These are phyloP conservation scores for Willowsia nigromaculata DNA, from an alignment of 2,888 invertebrate genomes.

Conservation along the genomic window DNA sequence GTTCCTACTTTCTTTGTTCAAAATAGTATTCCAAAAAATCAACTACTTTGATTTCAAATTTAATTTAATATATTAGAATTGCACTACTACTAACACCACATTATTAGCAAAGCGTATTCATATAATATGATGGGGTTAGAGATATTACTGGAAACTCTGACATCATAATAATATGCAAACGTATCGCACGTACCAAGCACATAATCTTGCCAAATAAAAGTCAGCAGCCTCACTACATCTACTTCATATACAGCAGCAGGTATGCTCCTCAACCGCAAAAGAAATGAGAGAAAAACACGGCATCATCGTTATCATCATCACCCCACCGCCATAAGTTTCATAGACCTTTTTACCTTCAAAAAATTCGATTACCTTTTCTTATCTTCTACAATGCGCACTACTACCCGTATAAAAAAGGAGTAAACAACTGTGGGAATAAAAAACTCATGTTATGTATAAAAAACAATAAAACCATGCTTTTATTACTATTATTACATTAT, in stretches of 20 bases:
- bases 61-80: too few relatives aligned
- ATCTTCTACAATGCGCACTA: neutral
- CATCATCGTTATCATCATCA: neutral
- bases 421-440: conserved; percentile 39
- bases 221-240: conserved; percentile 5
- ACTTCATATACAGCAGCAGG: neutral
- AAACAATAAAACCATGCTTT: neutral
- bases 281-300: neutral
- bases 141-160: too few relatives aligned
- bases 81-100: too few relatives aligned
- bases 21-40: too few relatives aligned
- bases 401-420: conserved; percentile 15
- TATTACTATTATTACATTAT: neutral
- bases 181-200: too few relatives aligned
- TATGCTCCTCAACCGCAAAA: neutral
- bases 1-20: too few relatives aligned
- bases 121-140: too few relatives aligned
- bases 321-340: conserved; percentile 23
- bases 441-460: neutral
- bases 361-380: conserved; percentile 50
- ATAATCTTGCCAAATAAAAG: neutral
- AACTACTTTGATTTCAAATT: too few relatives aligned
- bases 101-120: too few relatives aligned
- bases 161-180: too few relatives aligned
- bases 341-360: conserved; percentile 52